phyloP scores from a whole-genome alignment of 2,113 vertebrate genomes.

The Calidris pugnax region DNA sequence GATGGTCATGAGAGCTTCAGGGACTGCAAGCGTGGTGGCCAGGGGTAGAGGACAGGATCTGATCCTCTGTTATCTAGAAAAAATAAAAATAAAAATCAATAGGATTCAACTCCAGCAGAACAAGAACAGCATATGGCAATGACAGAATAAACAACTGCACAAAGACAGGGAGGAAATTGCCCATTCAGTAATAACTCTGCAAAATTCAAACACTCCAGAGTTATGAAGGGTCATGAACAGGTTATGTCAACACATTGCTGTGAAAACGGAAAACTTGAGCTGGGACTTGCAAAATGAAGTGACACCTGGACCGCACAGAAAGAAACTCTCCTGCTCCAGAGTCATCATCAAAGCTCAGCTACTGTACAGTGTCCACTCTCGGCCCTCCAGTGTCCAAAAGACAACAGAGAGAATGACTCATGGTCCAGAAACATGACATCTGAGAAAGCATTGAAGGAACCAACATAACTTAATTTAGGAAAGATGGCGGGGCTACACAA shows the following conservation, averaged over 20 bases:
- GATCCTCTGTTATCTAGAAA: background rate
- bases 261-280: background rate
- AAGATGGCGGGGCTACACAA: background rate
- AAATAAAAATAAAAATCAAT: background rate
- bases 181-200: background rate
- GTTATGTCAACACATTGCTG: background rate
- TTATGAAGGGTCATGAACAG: background rate
- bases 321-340: background rate
- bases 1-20: background rate
- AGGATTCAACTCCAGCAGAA: background rate
- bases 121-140: background rate
- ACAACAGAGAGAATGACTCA: background rate
- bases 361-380: background rate
- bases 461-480: background rate
- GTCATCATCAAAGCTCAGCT: rapidly evolving
- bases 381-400: background rate
- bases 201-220: background rate
- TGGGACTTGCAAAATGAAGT: background rate
- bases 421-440: background rate
- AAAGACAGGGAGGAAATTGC: background rate
- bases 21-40: background rate
- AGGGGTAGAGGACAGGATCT: background rate
- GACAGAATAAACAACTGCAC: background rate
- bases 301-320: background rate
- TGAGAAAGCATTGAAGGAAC: background rate